phyloP scores from a whole-genome alignment of 37 sponge, comb jelly and placozoan species.

The Dysidea cf. avara region DNA sequence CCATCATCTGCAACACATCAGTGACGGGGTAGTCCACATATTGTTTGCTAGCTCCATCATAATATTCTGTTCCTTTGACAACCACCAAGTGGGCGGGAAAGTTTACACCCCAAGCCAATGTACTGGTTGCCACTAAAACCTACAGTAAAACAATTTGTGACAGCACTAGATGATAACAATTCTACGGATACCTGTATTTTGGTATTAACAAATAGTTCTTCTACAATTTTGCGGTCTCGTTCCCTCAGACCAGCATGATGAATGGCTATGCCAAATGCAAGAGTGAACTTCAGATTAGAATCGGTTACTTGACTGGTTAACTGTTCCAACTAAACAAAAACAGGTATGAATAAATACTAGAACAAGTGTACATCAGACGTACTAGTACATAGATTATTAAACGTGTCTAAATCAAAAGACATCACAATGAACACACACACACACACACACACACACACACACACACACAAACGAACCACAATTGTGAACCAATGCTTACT shows the following conservation, averaged over 20 bases:
- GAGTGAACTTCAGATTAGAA: constrained; percentile 79
- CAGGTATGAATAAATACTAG: constrained; percentile 14
- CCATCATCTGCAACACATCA: constrained; percentile 99
- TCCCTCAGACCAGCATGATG: constrained; percentile 98
- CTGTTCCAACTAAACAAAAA: constrained; percentile 48
- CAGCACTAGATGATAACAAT: too few relatives aligned
- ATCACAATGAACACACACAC: constrained; percentile 9
- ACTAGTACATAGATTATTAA: constrained; percentile 27
- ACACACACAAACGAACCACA: neutral
- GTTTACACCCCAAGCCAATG: constrained; percentile 99
- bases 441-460: neutral
- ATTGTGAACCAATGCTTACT: constrained; percentile 24
- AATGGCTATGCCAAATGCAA: constrained; percentile 93
- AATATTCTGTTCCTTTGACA: constrained; percentile 98
- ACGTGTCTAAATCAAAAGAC: constrained; percentile 8
- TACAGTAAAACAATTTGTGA: constrained; percentile 21
- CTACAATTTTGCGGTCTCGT: constrained; percentile 84
- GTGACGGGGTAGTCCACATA: constrained; percentile 99
- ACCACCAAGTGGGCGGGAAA: constrained; percentile 98
- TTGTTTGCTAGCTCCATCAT: constrained; percentile 92
- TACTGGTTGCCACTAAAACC: constrained; percentile 92
- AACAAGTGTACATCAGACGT: constrained; percentile 7
- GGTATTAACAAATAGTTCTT: constrained; percentile 90
- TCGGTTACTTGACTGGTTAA: constrained; percentile 64
- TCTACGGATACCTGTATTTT: constrained; percentile 80